phyloP scores from a whole-genome alignment of 2,888 invertebrate species.

The Thyatira batis region DNA sequence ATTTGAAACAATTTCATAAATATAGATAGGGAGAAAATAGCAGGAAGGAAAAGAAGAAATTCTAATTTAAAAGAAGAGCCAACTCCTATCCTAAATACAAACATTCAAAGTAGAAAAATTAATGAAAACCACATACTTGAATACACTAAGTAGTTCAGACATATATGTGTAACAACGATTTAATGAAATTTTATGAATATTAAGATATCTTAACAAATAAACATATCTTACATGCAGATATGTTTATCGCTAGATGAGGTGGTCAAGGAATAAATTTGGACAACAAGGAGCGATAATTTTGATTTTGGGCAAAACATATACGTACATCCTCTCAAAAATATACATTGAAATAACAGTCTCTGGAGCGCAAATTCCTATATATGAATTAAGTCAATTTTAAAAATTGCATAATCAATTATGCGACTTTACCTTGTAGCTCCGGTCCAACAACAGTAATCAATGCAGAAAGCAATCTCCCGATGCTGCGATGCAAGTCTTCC shows the following conservation, averaged over 20 bases:
- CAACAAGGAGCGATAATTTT: no score
- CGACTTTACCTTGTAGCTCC: conserved; percentile 91
- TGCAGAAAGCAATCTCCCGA: conserved; percentile 96
- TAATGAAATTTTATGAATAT: background rate
- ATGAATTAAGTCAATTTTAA: no score
- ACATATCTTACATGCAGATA: no score
- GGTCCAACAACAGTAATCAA: conserved; percentile 99
- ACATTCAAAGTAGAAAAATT: background rate
- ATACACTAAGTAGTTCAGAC: conserved; percentile 31
- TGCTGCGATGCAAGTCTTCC: conserved; percentile 93
- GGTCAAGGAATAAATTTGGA: no score
- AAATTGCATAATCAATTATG: background rate
- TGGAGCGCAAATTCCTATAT: no score
- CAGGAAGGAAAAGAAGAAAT: background rate
- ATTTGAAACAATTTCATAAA: background rate
- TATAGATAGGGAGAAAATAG: background rate
- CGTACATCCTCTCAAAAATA: no score
- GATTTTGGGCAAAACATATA: no score
- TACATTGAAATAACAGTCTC: no score
- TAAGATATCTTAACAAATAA: no score
- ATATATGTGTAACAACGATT: background rate
- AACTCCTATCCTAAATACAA: background rate
- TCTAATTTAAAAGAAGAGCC: background rate
- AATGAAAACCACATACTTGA: background rate
- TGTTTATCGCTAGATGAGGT: no score